phyloP scores from a whole-genome alignment of 2,113 vertebrate genomes.

The Baryphthengus martii region DNA sequence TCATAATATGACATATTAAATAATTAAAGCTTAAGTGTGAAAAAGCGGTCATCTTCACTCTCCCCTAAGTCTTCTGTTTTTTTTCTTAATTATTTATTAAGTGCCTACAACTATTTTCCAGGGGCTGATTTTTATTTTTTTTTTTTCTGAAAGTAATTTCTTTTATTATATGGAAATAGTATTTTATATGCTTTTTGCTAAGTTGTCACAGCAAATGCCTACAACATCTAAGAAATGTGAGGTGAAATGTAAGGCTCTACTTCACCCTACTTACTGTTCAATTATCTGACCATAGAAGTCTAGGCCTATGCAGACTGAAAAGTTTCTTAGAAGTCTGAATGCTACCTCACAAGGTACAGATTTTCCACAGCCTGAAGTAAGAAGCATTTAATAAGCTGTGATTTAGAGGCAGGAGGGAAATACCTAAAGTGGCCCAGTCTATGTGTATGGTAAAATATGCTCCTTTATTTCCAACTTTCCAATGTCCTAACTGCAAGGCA shows the following conservation, averaged over 20 bases:
- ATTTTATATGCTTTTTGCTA: background rate
- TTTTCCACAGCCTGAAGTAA: background rate
- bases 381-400: background rate
- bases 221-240: background rate
- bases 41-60: background rate
- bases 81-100: background rate
- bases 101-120: background rate
- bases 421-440: fast-evolving
- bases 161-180: background rate
- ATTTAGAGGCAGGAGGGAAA: background rate
- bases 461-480: background rate
- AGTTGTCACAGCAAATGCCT: background rate
- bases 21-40: background rate
- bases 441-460: background rate
- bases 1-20: background rate
- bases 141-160: background rate
- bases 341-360: background rate
- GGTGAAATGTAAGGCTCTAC: background rate
- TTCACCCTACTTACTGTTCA: background rate
- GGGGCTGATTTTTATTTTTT: background rate
- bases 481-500: background rate
- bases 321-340: background rate
- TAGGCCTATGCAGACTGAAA: background rate
- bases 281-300: background rate
- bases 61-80: background rate